Conservation (phyloP, 92 coral and sea anemone genomes). For the Palythoa caribaeorum region DNA sequence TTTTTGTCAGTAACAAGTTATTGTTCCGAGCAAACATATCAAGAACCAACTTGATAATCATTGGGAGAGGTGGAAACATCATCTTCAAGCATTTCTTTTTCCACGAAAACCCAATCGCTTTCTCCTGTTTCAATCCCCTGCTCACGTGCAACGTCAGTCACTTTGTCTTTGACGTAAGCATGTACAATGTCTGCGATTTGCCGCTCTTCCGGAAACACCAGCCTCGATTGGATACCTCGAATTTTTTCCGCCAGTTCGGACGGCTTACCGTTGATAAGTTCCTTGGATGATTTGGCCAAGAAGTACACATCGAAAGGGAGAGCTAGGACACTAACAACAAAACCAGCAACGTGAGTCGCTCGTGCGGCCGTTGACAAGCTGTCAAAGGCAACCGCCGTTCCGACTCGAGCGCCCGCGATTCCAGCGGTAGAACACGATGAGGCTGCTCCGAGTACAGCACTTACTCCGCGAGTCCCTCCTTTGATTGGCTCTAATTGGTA, state of each 20-base stretch:
- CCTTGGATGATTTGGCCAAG: conserved; percentile 65
- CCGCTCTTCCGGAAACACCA: conserved; percentile 63
- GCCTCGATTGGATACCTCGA: conserved; percentile 56
- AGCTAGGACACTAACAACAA: conserved; percentile 65
- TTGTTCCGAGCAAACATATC: background rate
- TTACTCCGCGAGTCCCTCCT: conserved; percentile 68
- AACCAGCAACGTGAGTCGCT: conserved; percentile 71
- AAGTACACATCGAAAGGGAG: conserved; percentile 75
- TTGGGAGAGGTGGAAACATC: background rate
- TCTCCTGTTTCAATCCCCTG: conserved; percentile 16
- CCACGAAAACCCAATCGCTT: background rate
- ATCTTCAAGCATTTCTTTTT: background rate
- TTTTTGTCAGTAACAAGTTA: background rate
- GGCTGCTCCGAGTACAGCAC: conserved; percentile 68
- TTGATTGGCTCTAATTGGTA: conserved; percentile 66
- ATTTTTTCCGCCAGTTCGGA: conserved; percentile 68
- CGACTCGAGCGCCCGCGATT: conserved; percentile 71
- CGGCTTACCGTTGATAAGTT: conserved; percentile 51
- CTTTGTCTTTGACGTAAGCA: conserved; percentile 56
- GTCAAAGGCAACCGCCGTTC: conserved; percentile 65
- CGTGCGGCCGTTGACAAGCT: conserved; percentile 63
- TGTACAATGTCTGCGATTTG: conserved; percentile 53
- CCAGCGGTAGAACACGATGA: conserved; percentile 70
- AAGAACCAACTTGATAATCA: background rate
- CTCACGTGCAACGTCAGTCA: conserved; percentile 29